Conservation (phyloP, 2,113 vertebrate genomes). For the Dunckerocampus dactyliophorus region DNA sequence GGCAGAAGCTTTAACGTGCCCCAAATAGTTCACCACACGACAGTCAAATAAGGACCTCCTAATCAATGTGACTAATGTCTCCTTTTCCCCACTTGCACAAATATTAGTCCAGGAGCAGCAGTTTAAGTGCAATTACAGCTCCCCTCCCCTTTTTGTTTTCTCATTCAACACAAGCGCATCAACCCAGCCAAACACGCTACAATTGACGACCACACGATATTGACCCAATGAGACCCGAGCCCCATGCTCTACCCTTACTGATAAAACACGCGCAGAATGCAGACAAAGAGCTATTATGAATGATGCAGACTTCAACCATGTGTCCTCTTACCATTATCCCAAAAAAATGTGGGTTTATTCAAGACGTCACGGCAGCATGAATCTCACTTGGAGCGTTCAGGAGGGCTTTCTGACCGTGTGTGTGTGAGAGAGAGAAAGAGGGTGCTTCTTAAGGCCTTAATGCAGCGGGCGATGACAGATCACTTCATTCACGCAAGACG, state of each 20-base stretch:
- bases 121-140: constrained; percentile 59
- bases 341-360: constrained; percentile 40
- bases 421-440: constrained; percentile 27
- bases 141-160: constrained; percentile 56
- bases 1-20: background rate
- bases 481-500: constrained; percentile 90
- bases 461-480: constrained; percentile 91
- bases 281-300: constrained; percentile 49
- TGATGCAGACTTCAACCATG: constrained; percentile 6
- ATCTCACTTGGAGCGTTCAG: constrained; percentile 47
- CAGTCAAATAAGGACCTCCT: constrained; percentile 32
- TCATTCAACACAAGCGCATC: constrained; percentile 51
- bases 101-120: constrained; percentile 59
- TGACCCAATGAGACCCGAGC: constrained; percentile 43
- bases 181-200: constrained; percentile 38
- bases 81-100: constrained; percentile 51
- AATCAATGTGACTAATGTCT: constrained; percentile 56
- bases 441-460: constrained; percentile 72
- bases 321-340: constrained; percentile 1
- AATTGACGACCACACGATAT: constrained; percentile 50
- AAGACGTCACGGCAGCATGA: constrained; percentile 58
- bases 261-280: constrained; percentile 49
- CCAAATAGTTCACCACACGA: constrained; percentile 1
- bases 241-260: constrained; percentile 52
- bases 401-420: constrained; percentile 44